Evolutionary conservation across 2,888 invertebrate genomes (phyloP).

Genomic region (Eumerus sabulonum): DNA sequence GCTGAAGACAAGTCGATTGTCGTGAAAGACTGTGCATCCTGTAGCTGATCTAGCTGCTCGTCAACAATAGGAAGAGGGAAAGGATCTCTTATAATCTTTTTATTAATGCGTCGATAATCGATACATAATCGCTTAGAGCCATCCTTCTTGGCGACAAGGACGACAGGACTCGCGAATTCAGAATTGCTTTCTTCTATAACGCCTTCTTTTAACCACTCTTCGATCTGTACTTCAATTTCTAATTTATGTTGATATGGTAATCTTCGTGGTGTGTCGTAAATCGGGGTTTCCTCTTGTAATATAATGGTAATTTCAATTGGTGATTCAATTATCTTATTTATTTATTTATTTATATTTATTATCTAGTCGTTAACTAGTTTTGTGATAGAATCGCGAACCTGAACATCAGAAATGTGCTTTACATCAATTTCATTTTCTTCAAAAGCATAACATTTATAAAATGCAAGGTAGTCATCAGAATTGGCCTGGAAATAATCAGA

Average conservation of each 20-base stretch:
- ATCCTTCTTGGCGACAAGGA: constrained; percentile 24
- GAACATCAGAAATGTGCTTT: constrained; percentile 1
- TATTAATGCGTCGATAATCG: constrained; percentile 4
- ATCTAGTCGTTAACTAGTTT: constrained; percentile 1
- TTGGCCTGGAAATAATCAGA: neutral
- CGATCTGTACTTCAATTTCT: neutral
- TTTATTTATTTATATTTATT: no score
- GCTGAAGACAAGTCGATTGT: constrained; percentile 30
- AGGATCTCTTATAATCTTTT: constrained; percentile 13
- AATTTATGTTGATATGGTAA: neutral
- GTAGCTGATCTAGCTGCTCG: constrained; percentile 23
- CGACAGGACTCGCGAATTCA: constrained; percentile 5
- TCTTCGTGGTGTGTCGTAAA: constrained; percentile 9
- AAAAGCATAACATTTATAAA: constrained; percentile 23
- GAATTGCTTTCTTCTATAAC: neutral
- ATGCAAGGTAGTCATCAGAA: neutral
- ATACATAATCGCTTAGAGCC: constrained; percentile 4
- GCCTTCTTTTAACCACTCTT: neutral
- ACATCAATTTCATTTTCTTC: constrained; percentile 20
- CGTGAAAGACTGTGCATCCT: constrained; percentile 33
- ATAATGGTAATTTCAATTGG: constrained; percentile 29
- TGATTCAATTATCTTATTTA: constrained; percentile 9
- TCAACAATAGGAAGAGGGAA: neutral
- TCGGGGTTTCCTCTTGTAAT: constrained; percentile 15
- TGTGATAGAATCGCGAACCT: neutral